Evolutionary conservation across 2,797 vertebrate genomes (phyloP).

Genomic region (Pipistrellus nathusii): DNA sequence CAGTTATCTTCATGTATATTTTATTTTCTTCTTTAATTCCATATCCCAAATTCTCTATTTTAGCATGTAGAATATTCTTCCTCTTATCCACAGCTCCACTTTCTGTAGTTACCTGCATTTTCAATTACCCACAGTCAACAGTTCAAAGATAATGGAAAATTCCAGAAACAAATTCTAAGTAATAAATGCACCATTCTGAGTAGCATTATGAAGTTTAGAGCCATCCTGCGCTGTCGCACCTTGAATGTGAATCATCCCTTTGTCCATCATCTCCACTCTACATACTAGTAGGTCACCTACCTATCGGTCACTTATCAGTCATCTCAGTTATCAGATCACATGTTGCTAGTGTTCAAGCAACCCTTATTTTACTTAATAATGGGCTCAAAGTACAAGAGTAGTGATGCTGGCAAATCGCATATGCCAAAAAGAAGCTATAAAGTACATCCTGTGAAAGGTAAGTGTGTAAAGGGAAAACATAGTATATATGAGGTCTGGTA

Average conservation of each 20-base stretch:
- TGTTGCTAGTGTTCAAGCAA: neutral
- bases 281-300: no score
- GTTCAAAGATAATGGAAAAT: neutral
- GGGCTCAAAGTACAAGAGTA: neutral
- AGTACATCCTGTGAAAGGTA: neutral
- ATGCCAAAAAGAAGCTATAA: neutral
- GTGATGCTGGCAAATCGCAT: neutral
- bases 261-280: neutral
- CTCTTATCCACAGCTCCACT: neutral
- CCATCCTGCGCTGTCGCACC: neutral
- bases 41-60: conserved; percentile 24
- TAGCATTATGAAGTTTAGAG: neutral
- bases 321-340: neutral
- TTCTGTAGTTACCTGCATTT: neutral
- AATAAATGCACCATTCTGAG: neutral
- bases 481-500: neutral
- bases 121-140: neutral
- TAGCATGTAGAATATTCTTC: neutral
- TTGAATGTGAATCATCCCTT: neutral
- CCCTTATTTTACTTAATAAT: neutral
- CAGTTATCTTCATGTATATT: neutral
- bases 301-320: neutral
- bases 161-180: neutral
- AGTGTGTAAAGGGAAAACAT: neutral
- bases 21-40: neutral